Evolutionary conservation across 92 coral and sea anemone species (phyloP), one percentile per base, ranked within the genome.

Genomic region (Hydrozoanthus gracilis): DNA sequence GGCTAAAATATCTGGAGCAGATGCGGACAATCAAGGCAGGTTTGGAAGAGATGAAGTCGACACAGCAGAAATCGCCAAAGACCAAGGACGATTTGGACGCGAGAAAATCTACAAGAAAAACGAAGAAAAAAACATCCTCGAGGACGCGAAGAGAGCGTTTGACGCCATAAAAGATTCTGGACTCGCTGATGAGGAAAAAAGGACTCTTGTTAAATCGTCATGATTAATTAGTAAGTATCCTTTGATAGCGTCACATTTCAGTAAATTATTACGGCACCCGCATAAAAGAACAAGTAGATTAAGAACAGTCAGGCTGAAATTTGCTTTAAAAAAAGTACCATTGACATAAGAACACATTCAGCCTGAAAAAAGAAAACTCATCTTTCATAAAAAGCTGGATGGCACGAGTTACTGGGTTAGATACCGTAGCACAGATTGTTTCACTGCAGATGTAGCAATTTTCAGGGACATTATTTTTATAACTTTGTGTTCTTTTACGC

Each of bases 11-110:
- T 71, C 76, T 45, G 76, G 44, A 71, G 50, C 44, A 39, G 18
- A 8, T 48, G 14, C 76, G 35, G 80, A 76, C 44, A 44, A n/a
- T 44, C 39, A 76, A 14, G 79, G 58, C 61, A 5, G 49, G 6
- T 50, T 76, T 44, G 55, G 51, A 76, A 49, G 82, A 4, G 65
- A 76, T 5, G 52, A n/a, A 51, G 39, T 65, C 39, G 39, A 27
- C 14, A 49, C 4, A 9, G 9, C 17, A 79, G 74, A 80, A 10
- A 65, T 8, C 60, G 51, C 20, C 52, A 45, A 65, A 4, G 64
- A 65, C 0, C 74, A 80, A 16, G 85, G 85, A 11, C 74, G 85
- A 47, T 80, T 80, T 17, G 85, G 74, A n/a, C 46, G 75, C 64
- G 85, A 80, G 62, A 80, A 80, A 51, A n/a, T 54, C 8, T 20